phyloP scores from a whole-genome alignment of 2,113 vertebrate genomes.

The Hippotragus niger region DNA sequence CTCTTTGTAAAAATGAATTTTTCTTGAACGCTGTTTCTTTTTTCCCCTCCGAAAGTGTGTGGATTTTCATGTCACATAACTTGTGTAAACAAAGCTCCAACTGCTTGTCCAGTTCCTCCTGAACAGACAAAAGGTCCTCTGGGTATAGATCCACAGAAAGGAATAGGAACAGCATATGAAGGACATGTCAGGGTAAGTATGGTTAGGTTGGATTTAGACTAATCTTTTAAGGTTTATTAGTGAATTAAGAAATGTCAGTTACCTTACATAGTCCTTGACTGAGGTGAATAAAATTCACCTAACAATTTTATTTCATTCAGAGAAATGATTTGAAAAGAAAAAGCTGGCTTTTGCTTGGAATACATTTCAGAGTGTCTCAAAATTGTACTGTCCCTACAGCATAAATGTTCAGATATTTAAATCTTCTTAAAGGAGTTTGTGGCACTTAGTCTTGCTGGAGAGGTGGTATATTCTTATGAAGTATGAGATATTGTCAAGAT shows the following conservation, averaged over 20 bases:
- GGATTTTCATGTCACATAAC: conserved; percentile 98
- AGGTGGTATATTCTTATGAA: background rate
- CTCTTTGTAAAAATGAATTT: conserved; percentile 26
- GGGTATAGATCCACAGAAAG: conserved; percentile 96
- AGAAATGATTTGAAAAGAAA: background rate
- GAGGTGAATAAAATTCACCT: background rate
- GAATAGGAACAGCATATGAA: conserved; percentile 96
- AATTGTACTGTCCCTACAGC: background rate
- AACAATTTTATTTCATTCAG: background rate
- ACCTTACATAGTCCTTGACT: background rate
- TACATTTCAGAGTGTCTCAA: background rate
- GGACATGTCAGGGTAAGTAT: conserved; percentile 93
- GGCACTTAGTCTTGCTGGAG: background rate
- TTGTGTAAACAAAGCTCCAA: conserved; percentile 97
- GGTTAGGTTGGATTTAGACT: background rate
- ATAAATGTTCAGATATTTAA: background rate
- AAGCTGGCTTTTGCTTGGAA: background rate
- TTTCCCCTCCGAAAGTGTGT: conserved; percentile 84
- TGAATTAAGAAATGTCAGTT: background rate
- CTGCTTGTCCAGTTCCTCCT: conserved; percentile 93
- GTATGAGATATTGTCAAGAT: background rate
- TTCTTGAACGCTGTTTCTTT: conserved; percentile 21
- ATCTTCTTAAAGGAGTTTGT: background rate
- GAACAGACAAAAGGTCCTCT: conserved; percentile 96
- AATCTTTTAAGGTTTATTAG: background rate